Percentiles rank a stretch among this genome's conserved stretches.
Conservation (phyloP, 1,140 invertebrate genomes). For the Maniola jurtina region DNA sequence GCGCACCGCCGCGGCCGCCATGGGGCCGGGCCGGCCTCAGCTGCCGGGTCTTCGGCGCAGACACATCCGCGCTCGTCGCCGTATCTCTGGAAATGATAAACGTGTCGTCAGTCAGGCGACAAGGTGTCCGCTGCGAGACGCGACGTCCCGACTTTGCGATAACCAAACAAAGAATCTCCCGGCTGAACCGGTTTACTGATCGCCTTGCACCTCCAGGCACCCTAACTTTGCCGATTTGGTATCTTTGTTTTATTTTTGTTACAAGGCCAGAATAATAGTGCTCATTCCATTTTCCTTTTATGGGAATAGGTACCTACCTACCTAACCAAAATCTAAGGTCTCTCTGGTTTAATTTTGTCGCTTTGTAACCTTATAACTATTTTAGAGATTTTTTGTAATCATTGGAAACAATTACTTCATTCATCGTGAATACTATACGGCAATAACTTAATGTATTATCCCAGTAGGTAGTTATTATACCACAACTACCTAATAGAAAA, state of each 20-base stretch:
- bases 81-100: slow-evolving; percentile 59
- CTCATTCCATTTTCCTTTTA: background rate
- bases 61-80: slow-evolving; percentile 51
- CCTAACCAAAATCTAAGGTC: background rate
- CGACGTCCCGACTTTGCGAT: slow-evolving; percentile 54
- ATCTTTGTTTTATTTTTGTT: slow-evolving; percentile 48
- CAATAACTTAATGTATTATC: no score
- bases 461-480: no score
- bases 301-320: background rate
- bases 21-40: slow-evolving; percentile 59
- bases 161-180: slow-evolving; percentile 69
- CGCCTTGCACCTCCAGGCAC: slow-evolving; percentile 59
- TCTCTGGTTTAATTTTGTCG: no score
- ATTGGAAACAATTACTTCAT: no score
- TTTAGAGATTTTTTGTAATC: no score
- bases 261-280: background rate
- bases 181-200: slow-evolving; percentile 62
- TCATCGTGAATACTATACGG: no score
- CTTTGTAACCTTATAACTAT: no score
- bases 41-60: slow-evolving; percentile 48
- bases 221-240: slow-evolving; percentile 62
- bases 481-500: no score
- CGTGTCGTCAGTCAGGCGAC: slow-evolving; percentile 44
- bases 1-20: slow-evolving; percentile 49
- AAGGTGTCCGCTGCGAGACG: slow-evolving; percentile 39